Conservation (phyloP, 2,113 vertebrate species). For the Charadrius vociferus region DNA sequence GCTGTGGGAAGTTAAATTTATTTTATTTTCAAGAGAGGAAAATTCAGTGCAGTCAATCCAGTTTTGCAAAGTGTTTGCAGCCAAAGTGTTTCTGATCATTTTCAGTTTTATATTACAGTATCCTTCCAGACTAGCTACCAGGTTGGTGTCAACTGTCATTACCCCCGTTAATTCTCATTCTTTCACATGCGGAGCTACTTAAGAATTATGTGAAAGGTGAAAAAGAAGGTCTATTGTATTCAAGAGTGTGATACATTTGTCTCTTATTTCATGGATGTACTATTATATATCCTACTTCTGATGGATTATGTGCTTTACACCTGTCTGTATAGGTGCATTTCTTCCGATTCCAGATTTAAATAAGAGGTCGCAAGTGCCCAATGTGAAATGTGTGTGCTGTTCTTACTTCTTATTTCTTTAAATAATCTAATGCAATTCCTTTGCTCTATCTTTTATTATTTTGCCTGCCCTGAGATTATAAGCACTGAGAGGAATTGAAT, state of each 20-base stretch:
- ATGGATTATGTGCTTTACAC: not conserved
- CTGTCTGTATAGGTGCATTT: not conserved
- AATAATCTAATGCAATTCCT: conserved; percentile 26
- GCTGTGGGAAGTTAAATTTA: conserved; percentile 53
- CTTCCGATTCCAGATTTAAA: conserved; percentile 8
- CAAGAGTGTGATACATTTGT: not conserved
- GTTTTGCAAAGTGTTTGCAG: conserved; percentile 36
- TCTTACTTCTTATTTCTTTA: conserved; percentile 11
- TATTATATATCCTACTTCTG: not conserved
- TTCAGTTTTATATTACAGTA: not conserved
- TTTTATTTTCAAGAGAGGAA: conserved; percentile 37
- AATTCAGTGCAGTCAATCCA: conserved; percentile 15
- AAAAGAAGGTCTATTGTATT: not conserved
- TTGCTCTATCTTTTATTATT: conserved; percentile 15
- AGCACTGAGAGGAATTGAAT: not conserved
- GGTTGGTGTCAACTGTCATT: not conserved
- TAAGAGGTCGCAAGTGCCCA: not conserved
- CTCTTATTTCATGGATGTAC: not conserved
- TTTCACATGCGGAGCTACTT: not conserved
- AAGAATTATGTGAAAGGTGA: conserved; percentile 8
- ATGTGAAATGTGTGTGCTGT: not conserved
- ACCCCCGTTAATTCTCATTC: not conserved
- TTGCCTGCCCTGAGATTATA: not conserved
- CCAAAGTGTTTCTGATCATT: conserved; percentile 1
- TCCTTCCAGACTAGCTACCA: not conserved